phyloP scores from a whole-genome alignment of 2,797 vertebrate genomes.

The Gallinago stenura region DNA sequence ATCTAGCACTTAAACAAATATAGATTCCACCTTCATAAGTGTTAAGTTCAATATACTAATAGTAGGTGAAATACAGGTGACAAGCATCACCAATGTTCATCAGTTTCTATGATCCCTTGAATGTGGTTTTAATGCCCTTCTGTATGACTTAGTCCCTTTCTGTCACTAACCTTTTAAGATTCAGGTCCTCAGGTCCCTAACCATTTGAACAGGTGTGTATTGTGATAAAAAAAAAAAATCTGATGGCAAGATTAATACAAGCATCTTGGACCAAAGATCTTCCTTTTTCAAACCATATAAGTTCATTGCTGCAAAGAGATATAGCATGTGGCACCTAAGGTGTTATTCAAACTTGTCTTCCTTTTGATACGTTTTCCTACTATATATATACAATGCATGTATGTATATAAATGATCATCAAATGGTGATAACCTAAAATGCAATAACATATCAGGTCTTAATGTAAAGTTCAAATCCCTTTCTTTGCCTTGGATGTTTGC shows the following conservation, averaged over 20 bases:
- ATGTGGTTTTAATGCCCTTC: background rate
- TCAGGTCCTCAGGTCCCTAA: background rate
- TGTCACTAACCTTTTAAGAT: background rate
- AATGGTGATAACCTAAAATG: background rate
- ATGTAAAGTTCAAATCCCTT: background rate
- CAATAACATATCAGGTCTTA: background rate
- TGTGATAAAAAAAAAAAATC: background rate
- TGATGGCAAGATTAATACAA: background rate
- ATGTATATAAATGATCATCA: background rate
- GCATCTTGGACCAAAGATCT: background rate
- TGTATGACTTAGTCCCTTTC: background rate
- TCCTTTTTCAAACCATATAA: background rate
- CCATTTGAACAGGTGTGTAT: background rate
- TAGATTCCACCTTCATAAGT: background rate
- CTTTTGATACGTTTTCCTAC: background rate
- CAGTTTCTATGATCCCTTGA: background rate
- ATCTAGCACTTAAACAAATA: background rate
- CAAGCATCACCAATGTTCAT: background rate
- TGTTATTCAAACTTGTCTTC: background rate
- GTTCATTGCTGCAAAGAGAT: rapidly evolving
- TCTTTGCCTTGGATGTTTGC: background rate
- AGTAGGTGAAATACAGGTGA: background rate
- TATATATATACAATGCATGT: background rate
- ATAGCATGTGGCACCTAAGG: rapidly evolving
- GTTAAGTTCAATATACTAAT: background rate